A percentile compares a stretch with the other conserved stretches of the same genome.
phyloP scores from a whole-genome alignment of 2,113 vertebrate genomes.

The Bubo blakistoni region DNA sequence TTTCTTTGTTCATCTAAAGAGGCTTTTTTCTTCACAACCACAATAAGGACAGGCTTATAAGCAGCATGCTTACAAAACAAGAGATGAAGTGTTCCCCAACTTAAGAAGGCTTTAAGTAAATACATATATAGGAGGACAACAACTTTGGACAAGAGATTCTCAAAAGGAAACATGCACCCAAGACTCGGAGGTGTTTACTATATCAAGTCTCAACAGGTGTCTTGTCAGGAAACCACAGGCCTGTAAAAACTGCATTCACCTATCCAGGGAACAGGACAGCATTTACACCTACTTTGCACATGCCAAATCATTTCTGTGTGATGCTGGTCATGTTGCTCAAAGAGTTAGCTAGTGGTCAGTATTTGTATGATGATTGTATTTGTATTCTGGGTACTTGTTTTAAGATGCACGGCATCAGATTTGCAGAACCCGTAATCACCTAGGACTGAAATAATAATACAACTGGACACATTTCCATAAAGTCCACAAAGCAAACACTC shows the following conservation, averaged over 20 bases:
- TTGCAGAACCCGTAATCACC: background rate
- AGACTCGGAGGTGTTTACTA: background rate
- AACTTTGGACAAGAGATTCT: background rate
- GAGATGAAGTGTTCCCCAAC: background rate
- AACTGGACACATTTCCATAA: background rate
- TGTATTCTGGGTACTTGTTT: background rate
- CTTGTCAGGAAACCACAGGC: background rate
- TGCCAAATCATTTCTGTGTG: background rate
- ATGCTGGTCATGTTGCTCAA: background rate
- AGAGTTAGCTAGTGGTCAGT: background rate
- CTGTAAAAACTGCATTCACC: background rate
- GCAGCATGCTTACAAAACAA: background rate
- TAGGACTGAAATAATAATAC: background rate
- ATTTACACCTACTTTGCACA: background rate
- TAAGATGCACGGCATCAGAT: background rate
- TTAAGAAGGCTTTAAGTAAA: background rate
- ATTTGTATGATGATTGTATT: too few relatives aligned
- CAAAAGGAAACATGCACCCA: background rate
- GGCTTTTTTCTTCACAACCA: background rate
- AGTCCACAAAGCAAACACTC: background rate
- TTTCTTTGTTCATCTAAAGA: background rate
- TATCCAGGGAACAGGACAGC: background rate
- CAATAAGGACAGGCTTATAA: background rate
- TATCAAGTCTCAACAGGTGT: background rate
- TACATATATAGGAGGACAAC: background rate